Percentiles rank a stretch among this genome's conserved stretches.
Conservation (phyloP, 1,140 invertebrate genomes). For the Drosophila kohkoa region DNA sequence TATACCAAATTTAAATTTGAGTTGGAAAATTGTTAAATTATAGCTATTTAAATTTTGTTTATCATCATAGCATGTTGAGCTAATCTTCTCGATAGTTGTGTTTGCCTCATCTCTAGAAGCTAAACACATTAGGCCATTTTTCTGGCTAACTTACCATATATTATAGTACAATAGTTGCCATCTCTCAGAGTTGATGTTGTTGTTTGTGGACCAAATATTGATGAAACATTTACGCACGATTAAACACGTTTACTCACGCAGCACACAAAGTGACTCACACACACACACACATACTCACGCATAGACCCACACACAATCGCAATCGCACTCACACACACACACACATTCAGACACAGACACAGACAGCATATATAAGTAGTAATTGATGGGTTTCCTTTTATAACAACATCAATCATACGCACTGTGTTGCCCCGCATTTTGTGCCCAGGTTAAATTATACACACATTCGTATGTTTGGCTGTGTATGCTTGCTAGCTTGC, state of each 20-base stretch:
- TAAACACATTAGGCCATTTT: slow-evolving; percentile 68
- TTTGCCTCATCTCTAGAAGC: slow-evolving; percentile 42
- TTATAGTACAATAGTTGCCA: slow-evolving; percentile 63
- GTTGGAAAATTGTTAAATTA: too few relatives aligned
- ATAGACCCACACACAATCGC: slow-evolving; percentile 37
- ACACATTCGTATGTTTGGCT: slow-evolving; percentile 33
- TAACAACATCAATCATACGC: slow-evolving; percentile 80
- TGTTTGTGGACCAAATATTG: slow-evolving; percentile 75
- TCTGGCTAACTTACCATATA: slow-evolving; percentile 49
- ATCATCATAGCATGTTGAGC: too few relatives aligned
- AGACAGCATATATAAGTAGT: slow-evolving; percentile 68
- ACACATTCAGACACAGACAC: slow-evolving; percentile 31
- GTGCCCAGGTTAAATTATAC: slow-evolving; percentile 68
- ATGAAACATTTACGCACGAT: slow-evolving; percentile 81
- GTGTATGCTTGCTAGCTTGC: neutral
- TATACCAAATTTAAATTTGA: too few relatives aligned
- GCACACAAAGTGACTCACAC: slow-evolving; percentile 50
- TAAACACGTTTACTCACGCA: slow-evolving; percentile 75
- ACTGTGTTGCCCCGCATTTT: slow-evolving; percentile 57
- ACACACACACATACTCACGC: slow-evolving; percentile 30
- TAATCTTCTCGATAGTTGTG: slow-evolving; percentile 10
- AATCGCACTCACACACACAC: slow-evolving; percentile 23
- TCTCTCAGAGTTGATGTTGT: slow-evolving; percentile 52
- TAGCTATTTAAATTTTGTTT: too few relatives aligned
- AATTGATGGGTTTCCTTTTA: slow-evolving; percentile 82